Percentiles rank a stretch among this genome's conserved stretches.
Evolutionary conservation across 1,140 invertebrate species (phyloP).

Genomic region (Mactra quadrangularis): DNA sequence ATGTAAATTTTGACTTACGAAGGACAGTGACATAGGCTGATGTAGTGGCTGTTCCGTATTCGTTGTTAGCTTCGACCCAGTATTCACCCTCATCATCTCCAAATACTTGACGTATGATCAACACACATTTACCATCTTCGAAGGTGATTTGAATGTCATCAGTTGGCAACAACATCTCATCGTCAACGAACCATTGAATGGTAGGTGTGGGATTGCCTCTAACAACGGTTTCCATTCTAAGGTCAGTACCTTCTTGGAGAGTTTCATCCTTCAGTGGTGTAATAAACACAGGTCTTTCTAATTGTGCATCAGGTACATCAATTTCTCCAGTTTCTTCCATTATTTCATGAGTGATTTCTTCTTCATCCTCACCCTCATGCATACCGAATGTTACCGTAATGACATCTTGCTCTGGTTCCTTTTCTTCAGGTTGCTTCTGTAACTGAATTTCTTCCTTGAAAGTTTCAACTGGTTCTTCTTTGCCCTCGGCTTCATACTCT

Average conservation of each 20-base stretch:
- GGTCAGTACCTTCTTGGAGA: constrained; percentile 74
- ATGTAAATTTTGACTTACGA: constrained; percentile 79
- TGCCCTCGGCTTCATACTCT: constrained; percentile 50
- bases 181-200: constrained; percentile 81
- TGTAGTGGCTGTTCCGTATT: constrained; percentile 77
- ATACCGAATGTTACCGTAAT: constrained; percentile 60
- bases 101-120: constrained; percentile 79
- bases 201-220: constrained; percentile 75
- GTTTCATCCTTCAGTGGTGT: constrained; percentile 78
- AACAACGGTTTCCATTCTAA: constrained; percentile 76
- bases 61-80: constrained; percentile 78
- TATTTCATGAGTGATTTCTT: constrained; percentile 49
- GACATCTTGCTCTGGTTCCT: constrained; percentile 59
- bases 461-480: constrained; percentile 61
- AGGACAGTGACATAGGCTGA: constrained; percentile 80
- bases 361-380: constrained; percentile 62
- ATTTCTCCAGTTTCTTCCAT: constrained; percentile 58
- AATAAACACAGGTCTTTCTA: constrained; percentile 79
- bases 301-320: constrained; percentile 51
- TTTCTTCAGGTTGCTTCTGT: constrained; percentile 21
- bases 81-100: constrained; percentile 82
- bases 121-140: constrained; percentile 70
- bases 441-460: constrained; percentile 63
- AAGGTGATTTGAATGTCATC: constrained; percentile 78
- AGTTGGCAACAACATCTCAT: constrained; percentile 74